Conservation (phyloP, 23 tunicate genomes). For the Trididemnum nubilum region DNA sequence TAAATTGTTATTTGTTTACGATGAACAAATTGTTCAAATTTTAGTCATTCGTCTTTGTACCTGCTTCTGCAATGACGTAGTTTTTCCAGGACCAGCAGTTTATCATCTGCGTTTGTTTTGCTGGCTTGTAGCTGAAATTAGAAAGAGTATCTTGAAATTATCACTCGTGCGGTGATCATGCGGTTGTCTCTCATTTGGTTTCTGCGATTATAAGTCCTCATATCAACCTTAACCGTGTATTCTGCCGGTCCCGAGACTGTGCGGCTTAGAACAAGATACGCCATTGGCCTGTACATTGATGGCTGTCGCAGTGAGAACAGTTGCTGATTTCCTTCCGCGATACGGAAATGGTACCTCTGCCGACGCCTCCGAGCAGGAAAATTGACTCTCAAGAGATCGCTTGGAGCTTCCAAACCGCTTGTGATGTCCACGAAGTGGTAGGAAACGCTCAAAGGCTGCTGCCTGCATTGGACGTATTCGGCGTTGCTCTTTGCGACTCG, state of each 20-base stretch:
- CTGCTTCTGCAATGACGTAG: too few species aligned
- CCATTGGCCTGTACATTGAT: constrained; percentile 65
- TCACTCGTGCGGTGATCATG: constrained; percentile 73
- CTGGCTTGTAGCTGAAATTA: too few species aligned
- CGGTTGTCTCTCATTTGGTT: constrained; percentile 90
- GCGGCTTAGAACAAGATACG: constrained; percentile 49
- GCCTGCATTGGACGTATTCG: constrained; percentile 55
- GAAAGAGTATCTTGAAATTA: constrained; percentile 71
- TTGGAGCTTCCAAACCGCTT: constrained; percentile 44
- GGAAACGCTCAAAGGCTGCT: constrained; percentile 61
- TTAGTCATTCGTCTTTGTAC: too few species aligned
- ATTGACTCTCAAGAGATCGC: constrained; percentile 41
- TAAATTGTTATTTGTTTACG: too few species aligned
- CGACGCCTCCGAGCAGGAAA: constrained; percentile 73
- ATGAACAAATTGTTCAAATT: too few species aligned
- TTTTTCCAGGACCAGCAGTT: too few species aligned
- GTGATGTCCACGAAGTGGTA: constrained; percentile 80
- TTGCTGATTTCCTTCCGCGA: constrained; percentile 56
- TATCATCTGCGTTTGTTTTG: too few species aligned
- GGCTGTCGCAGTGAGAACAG: constrained; percentile 66
- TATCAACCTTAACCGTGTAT: constrained; percentile 74
- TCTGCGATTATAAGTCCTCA: constrained; percentile 79
- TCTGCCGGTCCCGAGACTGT: constrained; percentile 59
- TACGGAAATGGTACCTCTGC: constrained; percentile 73
- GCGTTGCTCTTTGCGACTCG: constrained; percentile 11